A percentile compares a stretch with the other conserved stretches of the same genome.
Conservation (phyloP, 2,888 invertebrate genomes). For the Caenorhabditis doughertyi region DNA sequence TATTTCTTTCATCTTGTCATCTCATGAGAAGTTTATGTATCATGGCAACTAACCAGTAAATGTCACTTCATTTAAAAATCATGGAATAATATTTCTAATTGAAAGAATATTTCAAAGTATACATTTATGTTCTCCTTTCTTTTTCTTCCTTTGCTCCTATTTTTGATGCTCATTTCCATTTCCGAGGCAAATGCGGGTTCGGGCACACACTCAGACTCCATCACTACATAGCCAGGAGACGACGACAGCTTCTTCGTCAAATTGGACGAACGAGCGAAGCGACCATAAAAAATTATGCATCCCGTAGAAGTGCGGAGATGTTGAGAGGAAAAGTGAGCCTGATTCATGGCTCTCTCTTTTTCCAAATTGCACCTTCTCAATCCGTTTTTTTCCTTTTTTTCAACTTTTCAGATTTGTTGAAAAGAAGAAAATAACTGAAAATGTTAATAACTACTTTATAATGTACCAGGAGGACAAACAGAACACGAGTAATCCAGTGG, state of each 20-base stretch:
- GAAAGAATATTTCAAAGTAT: background rate
- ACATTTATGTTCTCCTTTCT: background rate
- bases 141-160: slow-evolving; percentile 16
- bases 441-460: background rate
- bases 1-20: no score
- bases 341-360: slow-evolving; percentile 4
- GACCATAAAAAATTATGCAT: slow-evolving; percentile 54
- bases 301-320: slow-evolving; percentile 27
- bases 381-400: slow-evolving; percentile 1
- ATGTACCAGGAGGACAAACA: no score
- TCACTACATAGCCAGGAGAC: slow-evolving; percentile 6
- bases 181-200: background rate
- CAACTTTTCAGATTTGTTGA: background rate
- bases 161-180: slow-evolving; percentile 46
- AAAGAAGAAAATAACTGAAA: background rate
- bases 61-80: background rate
- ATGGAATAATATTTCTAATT: background rate
- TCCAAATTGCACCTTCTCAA: slow-evolving; percentile 23
- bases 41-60: background rate
- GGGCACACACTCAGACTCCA: slow-evolving; percentile 2
- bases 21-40: no score
- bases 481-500: background rate
- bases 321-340: slow-evolving; percentile 19
- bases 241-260: slow-evolving; percentile 28
- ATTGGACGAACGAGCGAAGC: slow-evolving; percentile 44